Percentiles rank a stretch among this genome's conserved stretches.
phyloP scores from a whole-genome alignment of 2,888 invertebrate genomes.

The Cerceris ruficornis region DNA sequence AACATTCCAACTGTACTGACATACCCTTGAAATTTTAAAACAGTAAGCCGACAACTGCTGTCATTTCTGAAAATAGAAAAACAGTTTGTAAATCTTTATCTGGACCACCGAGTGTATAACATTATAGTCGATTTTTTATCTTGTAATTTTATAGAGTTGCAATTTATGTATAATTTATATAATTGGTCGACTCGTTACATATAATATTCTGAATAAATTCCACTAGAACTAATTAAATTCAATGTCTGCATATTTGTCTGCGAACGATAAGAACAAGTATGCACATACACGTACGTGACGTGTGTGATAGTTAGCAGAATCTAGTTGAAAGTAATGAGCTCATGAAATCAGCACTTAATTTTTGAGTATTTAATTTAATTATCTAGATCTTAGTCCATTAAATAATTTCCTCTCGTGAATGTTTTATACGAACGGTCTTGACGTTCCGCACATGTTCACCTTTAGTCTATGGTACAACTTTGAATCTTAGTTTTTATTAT shows the following conservation, averaged over 20 bases:
- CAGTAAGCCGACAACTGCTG: no score
- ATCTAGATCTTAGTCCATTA: neutral
- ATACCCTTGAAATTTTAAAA: no score
- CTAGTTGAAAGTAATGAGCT: neutral
- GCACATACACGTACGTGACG: neutral
- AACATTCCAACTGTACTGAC: no score
- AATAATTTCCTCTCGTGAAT: neutral
- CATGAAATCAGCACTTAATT: slow-evolving; percentile 5
- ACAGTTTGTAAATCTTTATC: neutral
- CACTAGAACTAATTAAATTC: neutral
- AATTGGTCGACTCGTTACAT: neutral
- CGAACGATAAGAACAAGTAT: neutral
- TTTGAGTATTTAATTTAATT: neutral
- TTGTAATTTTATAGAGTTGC: slow-evolving; percentile 8
- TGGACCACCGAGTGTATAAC: neutral
- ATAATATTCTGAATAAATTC: slow-evolving; percentile 1
- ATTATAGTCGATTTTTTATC: neutral
- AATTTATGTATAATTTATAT: neutral
- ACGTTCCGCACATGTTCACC: no score
- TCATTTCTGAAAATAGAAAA: neutral
- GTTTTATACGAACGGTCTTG: no score
- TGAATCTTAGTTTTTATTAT: slow-evolving; percentile 7
- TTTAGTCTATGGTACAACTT: neutral
- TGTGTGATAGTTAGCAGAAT: neutral
- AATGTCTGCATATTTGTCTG: slow-evolving; percentile 11